These are phyloP conservation scores for Enchytraeus crypticus DNA, from an alignment of 2,888 invertebrate species.

Conservation along the genomic window DNA sequence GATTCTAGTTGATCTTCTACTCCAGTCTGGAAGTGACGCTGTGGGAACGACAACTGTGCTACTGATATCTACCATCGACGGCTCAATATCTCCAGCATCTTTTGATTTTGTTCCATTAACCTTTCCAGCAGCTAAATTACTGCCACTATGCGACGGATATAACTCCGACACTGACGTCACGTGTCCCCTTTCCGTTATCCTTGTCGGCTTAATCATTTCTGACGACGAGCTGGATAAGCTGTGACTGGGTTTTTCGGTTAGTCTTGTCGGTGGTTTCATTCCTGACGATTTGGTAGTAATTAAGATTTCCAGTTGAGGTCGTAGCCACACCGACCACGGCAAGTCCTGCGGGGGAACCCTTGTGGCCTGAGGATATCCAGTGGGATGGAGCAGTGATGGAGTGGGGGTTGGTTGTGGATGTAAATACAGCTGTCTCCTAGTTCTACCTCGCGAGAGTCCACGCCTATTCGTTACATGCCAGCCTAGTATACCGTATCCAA, in stretches of 20 bases:
- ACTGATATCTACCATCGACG: conserved; percentile 9
- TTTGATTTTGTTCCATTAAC: no score
- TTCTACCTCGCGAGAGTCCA: conserved; percentile 41
- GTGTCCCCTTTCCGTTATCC: no score
- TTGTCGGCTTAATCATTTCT: neutral
- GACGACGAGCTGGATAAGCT: neutral
- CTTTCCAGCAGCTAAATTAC: no score
- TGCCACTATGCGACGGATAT: no score
- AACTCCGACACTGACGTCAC: no score
- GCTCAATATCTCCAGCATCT: neutral
- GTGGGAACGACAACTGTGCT: conserved; percentile 7
- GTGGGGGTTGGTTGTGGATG: conserved; percentile 31
- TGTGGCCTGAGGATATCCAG: conserved; percentile 30
- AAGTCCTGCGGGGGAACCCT: conserved; percentile 3
- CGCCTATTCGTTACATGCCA: conserved; percentile 60
- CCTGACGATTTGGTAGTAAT: neutral
- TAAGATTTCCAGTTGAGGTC: neutral
- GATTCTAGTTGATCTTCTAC: conserved; percentile 35
- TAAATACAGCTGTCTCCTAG: conserved; percentile 37
- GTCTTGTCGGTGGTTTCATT: conserved; percentile 43
- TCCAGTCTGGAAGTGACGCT: neutral
- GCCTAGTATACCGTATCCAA: conserved; percentile 62
- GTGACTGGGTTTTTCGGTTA: conserved; percentile 37
- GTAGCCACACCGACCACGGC: neutral
- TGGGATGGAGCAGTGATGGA: conserved; percentile 37